Evolutionary conservation across 2,797 vertebrate genomes (phyloP).

Genomic region (Sus cebifrons): DNA sequence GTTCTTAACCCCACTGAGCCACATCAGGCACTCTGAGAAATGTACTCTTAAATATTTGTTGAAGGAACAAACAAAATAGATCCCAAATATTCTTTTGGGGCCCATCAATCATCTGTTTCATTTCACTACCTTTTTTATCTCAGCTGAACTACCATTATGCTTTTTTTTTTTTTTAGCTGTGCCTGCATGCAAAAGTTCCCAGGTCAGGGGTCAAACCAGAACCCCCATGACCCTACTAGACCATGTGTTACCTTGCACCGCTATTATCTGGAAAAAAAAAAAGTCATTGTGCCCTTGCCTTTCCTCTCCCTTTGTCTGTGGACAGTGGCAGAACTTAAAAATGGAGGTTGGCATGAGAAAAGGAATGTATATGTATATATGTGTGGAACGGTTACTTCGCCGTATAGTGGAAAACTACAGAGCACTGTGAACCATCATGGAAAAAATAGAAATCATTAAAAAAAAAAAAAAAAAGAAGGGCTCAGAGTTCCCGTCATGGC

Average conservation of each 20-base stretch:
- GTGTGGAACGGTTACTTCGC: too few relatives aligned
- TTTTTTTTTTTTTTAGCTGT: background rate
- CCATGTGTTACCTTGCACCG: background rate
- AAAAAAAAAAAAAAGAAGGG: too few relatives aligned
- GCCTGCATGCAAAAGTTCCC: too few relatives aligned
- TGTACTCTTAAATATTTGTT: conserved; percentile 1
- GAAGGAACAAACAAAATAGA: background rate
- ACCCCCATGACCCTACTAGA: background rate
- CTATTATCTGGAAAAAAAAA: background rate
- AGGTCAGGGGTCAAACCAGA: too few relatives aligned
- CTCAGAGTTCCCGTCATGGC: too few relatives aligned
- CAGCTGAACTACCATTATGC: background rate
- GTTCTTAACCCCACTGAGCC: too few relatives aligned
- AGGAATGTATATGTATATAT: too few relatives aligned
- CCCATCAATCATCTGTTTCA: background rate
- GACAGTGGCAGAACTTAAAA: background rate
- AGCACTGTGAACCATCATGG: too few relatives aligned
- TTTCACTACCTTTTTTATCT: background rate
- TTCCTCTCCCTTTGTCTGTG: background rate
- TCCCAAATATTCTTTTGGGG: background rate
- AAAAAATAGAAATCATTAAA: too few relatives aligned
- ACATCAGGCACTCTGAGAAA: background rate
- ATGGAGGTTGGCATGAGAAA: background rate
- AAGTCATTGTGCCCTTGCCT: background rate
- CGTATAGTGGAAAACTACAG: too few relatives aligned